Evolutionary conservation across 1,140 invertebrate genomes (phyloP).

Genomic region (Mya arenaria): DNA sequence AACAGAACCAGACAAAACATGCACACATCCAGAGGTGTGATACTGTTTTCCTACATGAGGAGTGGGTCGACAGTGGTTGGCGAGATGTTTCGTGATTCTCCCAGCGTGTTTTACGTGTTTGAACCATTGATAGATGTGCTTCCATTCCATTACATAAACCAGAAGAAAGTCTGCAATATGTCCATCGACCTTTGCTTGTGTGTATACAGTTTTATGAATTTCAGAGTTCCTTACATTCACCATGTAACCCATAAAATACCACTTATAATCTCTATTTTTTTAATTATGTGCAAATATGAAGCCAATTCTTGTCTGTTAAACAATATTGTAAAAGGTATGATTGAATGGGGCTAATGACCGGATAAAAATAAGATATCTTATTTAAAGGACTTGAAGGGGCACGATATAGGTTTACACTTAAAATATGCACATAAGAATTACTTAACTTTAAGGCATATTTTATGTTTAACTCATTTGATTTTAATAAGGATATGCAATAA

Average conservation of each 20-base stretch:
- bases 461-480: no score
- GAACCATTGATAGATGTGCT: constrained; percentile 12
- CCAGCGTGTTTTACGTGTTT: constrained; percentile 4
- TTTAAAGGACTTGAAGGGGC: no score
- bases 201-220: not conserved
- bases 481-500: no score
- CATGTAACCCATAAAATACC: not conserved
- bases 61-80: constrained; percentile 10
- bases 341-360: not conserved
- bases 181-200: not conserved
- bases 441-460: no score
- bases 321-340: not conserved
- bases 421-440: no score
- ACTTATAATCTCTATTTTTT: not conserved
- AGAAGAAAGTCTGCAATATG: not conserved
- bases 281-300: not conserved
- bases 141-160: constrained; percentile 6
- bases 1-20: no score
- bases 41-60: constrained; percentile 14
- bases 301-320: not conserved
- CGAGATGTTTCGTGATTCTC: constrained; percentile 11
- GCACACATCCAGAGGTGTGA: not conserved
- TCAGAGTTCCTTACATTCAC: not conserved
- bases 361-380: not conserved
- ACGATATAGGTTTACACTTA: no score